These are phyloP conservation scores for Chiloscyllium plagiosum DNA, from an alignment of 2,113 vertebrate species.

Conservation along the genomic window DNA sequence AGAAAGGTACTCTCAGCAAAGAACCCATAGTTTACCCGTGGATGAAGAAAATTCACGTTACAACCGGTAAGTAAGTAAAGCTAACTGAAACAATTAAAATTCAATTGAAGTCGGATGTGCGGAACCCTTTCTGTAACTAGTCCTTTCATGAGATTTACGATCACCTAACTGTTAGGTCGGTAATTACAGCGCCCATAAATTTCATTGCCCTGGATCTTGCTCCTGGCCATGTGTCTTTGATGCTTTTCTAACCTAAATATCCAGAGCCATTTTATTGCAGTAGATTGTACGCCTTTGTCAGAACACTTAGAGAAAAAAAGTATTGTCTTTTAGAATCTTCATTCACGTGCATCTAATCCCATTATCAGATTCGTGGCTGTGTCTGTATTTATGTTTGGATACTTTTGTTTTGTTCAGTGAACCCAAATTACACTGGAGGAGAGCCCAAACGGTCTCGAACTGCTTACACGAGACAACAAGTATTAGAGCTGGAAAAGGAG, in stretches of 20 bases:
- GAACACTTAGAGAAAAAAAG: slow-evolving; percentile 54
- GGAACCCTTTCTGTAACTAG: slow-evolving; percentile 51
- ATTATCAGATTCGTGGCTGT: slow-evolving; percentile 36
- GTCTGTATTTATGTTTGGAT: slow-evolving; percentile 37
- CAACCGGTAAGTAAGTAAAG: slow-evolving; percentile 74
- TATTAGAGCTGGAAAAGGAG: slow-evolving; percentile 98
- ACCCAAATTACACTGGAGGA: slow-evolving; percentile 87
- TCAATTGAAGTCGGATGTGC: slow-evolving; percentile 43
- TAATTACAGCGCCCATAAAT: slow-evolving; percentile 98
- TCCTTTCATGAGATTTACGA: slow-evolving; percentile 90
- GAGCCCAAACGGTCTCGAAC: slow-evolving; percentile 97
- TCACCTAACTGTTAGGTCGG: slow-evolving; percentile 86
- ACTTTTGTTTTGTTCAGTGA: slow-evolving; percentile 70
- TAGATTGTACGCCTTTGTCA: slow-evolving; percentile 66
- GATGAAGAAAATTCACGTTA: slow-evolving; percentile 99
- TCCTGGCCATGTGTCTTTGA: slow-evolving; percentile 82
- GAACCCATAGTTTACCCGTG: slow-evolving; percentile 96
- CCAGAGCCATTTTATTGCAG: slow-evolving; percentile 71
- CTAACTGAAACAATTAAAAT: slow-evolving; percentile 38
- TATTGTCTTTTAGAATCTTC: slow-evolving; percentile 34
- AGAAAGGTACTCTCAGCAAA: slow-evolving; percentile 65
- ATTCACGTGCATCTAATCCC: slow-evolving; percentile 35
- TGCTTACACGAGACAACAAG: slow-evolving; percentile 97
- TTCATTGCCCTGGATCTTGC: slow-evolving; percentile 86
- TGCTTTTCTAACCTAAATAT: slow-evolving; percentile 80